Conservation (phyloP, 1,140 invertebrate species). For the Diploscapter pachys region DNA sequence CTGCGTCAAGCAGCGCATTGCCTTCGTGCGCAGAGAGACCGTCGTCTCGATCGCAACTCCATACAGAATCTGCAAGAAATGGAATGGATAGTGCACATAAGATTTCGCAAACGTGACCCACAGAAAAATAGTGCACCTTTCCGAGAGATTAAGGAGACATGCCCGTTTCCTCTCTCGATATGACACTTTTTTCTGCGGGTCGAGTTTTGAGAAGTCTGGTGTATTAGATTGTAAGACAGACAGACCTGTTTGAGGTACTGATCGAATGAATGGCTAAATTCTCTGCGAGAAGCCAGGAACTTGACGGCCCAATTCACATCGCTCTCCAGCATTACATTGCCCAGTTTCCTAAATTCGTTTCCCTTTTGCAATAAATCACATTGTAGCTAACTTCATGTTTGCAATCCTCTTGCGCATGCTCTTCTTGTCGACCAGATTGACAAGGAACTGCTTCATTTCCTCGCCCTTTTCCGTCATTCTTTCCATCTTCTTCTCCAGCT, state of each 20-base stretch:
- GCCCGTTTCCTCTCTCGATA: too few relatives aligned
- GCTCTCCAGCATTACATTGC: slow-evolving; percentile 61
- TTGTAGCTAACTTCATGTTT: slow-evolving; percentile 19
- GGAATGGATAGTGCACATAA: not conserved
- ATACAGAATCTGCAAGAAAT: slow-evolving; percentile 42
- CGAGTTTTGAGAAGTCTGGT: too few relatives aligned
- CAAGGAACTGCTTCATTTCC: slow-evolving; percentile 67
- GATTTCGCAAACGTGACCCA: not conserved
- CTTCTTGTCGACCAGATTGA: slow-evolving; percentile 60
- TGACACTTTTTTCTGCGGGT: too few relatives aligned
- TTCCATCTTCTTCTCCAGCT: slow-evolving; percentile 47
- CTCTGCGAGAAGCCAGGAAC: slow-evolving; percentile 89
- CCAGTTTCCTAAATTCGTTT: slow-evolving; percentile 34
- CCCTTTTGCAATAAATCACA: not conserved
- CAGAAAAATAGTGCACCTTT: not conserved
- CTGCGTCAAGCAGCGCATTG: slow-evolving; percentile 95
- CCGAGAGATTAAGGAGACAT: slow-evolving; percentile 25
- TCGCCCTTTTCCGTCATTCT: slow-evolving; percentile 65
- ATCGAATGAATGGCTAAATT: slow-evolving; percentile 95
- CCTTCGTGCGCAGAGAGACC: slow-evolving; percentile 92
- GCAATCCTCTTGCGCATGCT: slow-evolving; percentile 43
- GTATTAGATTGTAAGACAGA: too few relatives aligned
- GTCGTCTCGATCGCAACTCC: slow-evolving; percentile 82
- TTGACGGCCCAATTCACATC: slow-evolving; percentile 64
- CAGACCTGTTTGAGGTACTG: slow-evolving; percentile 79